Evolutionary conservation across 2,888 invertebrate species (phyloP), one percentile per base, ranked within the genome.

Genomic region (Drosophila neonasuta): DNA sequence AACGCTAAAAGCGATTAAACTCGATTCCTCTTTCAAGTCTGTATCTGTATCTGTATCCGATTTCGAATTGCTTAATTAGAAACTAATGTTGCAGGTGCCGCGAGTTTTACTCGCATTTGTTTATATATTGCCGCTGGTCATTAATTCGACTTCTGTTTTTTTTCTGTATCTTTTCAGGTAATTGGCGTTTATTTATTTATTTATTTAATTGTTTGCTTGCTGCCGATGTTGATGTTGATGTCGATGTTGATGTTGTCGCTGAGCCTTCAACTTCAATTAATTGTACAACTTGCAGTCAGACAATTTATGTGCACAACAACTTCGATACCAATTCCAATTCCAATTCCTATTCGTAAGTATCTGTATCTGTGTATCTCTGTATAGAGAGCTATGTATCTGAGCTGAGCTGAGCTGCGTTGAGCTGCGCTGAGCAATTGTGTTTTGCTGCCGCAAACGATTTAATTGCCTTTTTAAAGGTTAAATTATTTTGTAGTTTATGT

Each of bases 31-130:
- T 42, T 50, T 56, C 36, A 20, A 20, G 20, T 13, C 24, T 44
- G 29, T 17, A 39, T n/a, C 46, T 42, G 42, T 51, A 24, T 34
- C 34, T 34, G 36, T 36, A 60, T 39, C 58, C 60, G 65, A 71
- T 75, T 60, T 68, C 50, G 70, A 79, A 87, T 85, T 82, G 80
- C 86, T 84, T 82, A 85, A 85, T 87, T 86, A 86, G 74, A 77
- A 83, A 65, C 72, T 68, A 72, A 73, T 66, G 36, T 52, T 52
- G 64, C 59, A 63, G 52, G 45, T 41, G 50, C 44, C 46, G 3
- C 54, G 49, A 48, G 32, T 36, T 46, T 24, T 29, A 36, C 36
- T 32, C 67, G 55, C 64, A 55, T 71, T 62, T 77, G 55, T 63
- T 65, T 68, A 48, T 32, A 50, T 29, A 41, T 62, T 64, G 64